Evolutionary conservation across 2,888 invertebrate species (phyloP).

Genomic region (Ypsolopha sequella): DNA sequence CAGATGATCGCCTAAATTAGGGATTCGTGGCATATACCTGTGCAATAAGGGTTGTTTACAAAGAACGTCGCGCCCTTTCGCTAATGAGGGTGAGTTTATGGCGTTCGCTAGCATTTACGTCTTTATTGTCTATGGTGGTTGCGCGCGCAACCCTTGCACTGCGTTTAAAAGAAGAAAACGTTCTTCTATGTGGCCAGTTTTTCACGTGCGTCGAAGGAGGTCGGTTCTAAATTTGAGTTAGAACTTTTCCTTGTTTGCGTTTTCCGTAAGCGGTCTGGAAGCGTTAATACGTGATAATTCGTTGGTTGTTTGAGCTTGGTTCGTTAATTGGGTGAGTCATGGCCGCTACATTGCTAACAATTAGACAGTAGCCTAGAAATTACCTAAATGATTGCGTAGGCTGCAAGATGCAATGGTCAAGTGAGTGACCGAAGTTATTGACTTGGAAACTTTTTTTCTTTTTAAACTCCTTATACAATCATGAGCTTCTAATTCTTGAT

Average conservation of each 20-base stretch:
- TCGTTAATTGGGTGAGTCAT: slow-evolving; percentile 28
- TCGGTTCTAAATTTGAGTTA: slow-evolving; percentile 8
- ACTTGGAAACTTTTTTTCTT: no score
- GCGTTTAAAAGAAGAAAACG: slow-evolving; percentile 44
- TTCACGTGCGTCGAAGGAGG: slow-evolving; percentile 24
- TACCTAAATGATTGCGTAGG: slow-evolving; percentile 37
- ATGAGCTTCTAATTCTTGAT: no score
- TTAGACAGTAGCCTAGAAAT: slow-evolving; percentile 48
- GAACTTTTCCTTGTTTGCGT: neutral
- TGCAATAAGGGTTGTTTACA: slow-evolving; percentile 57
- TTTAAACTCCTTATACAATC: no score
- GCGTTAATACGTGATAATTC: slow-evolving; percentile 45
- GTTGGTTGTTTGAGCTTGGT: slow-evolving; percentile 21
- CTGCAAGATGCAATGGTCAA: no score
- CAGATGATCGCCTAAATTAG: slow-evolving; percentile 58
- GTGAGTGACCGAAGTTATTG: no score
- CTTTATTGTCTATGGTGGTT: slow-evolving; percentile 40
- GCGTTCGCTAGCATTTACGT: slow-evolving; percentile 52
- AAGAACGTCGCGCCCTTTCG: slow-evolving; percentile 52
- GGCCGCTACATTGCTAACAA: slow-evolving; percentile 21
- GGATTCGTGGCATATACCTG: slow-evolving; percentile 24
- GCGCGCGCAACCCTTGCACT: slow-evolving; percentile 57
- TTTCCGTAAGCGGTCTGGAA: slow-evolving; percentile 4
- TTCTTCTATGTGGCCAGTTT: slow-evolving; percentile 37
- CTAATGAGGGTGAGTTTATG: slow-evolving; percentile 64